Conservation (phyloP, 2,797 vertebrate genomes). For the Echiichthys vipera region DNA sequence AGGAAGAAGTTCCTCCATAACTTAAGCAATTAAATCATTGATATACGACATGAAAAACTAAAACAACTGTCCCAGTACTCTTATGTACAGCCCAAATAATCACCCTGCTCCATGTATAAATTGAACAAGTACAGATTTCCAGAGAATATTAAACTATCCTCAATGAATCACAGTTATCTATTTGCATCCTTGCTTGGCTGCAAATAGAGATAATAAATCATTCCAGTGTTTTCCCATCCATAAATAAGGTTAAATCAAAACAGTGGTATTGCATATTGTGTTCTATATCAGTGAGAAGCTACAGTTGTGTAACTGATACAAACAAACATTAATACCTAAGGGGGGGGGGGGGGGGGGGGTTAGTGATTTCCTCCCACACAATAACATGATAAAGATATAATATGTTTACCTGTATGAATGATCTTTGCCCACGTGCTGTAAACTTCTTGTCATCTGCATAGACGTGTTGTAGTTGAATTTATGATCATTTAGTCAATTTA, state of each 20-base stretch:
- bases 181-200: not conserved
- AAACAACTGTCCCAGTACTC: too few species aligned
- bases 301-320: not conserved
- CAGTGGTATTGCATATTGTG: not conserved
- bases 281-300: not conserved
- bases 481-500: conserved; percentile 48
- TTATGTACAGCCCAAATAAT: too few species aligned
- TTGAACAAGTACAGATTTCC: too few species aligned
- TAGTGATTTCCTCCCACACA: too few species aligned
- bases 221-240: not conserved
- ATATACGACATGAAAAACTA: too few species aligned
- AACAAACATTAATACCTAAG: not conserved
- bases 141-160: not conserved
- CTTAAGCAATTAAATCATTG: too few species aligned
- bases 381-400: too few species aligned
- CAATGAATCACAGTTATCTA: not conserved
- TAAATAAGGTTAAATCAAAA: not conserved
- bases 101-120: too few species aligned
- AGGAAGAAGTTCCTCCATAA: too few species aligned
- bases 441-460: not conserved
- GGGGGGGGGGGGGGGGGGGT: too few species aligned
- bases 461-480: conserved; percentile 26
- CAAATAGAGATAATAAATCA: not conserved
- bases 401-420: too few species aligned
- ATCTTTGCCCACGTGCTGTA: too few species aligned